Base-by-base conservation (phyloP, 2,113 vertebrate genomes). In the Rafetus swinhoei region DNA sequence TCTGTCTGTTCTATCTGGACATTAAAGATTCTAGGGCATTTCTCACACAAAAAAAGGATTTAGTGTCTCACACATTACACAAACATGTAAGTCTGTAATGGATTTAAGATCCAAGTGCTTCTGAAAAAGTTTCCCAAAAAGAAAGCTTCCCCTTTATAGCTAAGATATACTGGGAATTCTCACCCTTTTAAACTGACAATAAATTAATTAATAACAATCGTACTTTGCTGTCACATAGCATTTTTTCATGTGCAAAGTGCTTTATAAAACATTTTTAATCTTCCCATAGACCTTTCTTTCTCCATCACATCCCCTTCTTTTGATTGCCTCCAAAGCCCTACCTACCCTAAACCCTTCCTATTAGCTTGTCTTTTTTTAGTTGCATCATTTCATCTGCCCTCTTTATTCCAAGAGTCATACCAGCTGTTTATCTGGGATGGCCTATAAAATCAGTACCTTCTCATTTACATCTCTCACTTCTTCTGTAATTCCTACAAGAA, bases 381-480 rank as follows among this genome's bases (percentile, higher is more conserved):
- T 72, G n/a, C 65, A 21, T 21, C 65, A 21, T 21, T 72, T 72
- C 32, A 35, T 35, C 9, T 72, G n/a, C n/a, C 84, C 81, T 5
- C 72, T 85, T 12, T 81, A 91, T 87, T 32, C 21, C 14, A 85
- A 32, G 4, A 90, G 35, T 55, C 72, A 72, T 10, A 87, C 76
- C 72, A 85, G 45, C 79, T 80, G 83, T 27, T 88, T 91, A 60
- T 69, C 83, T 56, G 6, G 0, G 0, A 19, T 32, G 90, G 52
- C 84, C 95, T 57, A 69, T 90, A 77, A 52, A 54, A 59, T 76
- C 91, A 57, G 77, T 65, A 29, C 90, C 54, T 57, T 92, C 29
- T 52, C 39, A 90, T 91, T 94, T 82, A 87, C 92, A 85, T 86
- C 56, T 25, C 82, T 56, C 85, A 56, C 11, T 84, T 93, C 11